Percentiles rank a stretch among this genome's conserved stretches.
Evolutionary conservation across 2,797 vertebrate species (phyloP).

Genomic region (Saguinus oedipus): DNA sequence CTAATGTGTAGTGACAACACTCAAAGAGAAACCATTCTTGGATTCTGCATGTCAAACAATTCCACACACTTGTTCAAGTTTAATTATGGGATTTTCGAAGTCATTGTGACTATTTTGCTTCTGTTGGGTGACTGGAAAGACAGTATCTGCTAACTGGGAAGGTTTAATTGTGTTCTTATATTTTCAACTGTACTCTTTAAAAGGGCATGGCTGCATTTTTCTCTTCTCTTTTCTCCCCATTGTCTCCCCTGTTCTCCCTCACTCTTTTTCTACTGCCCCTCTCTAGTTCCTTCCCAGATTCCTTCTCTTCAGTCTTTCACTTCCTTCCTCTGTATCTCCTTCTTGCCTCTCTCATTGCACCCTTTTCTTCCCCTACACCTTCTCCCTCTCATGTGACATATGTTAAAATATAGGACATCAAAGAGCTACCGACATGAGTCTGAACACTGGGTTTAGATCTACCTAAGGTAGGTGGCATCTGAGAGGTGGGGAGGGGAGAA

Average conservation of each 20-base stretch:
- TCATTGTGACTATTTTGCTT: not conserved
- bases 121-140: not conserved
- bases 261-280: not conserved
- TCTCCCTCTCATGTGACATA: not conserved
- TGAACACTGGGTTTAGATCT: not conserved
- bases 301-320: not conserved
- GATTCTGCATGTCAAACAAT: not conserved
- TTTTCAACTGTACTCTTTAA: not conserved
- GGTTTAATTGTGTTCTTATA: not conserved
- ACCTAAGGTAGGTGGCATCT: too few relatives aligned
- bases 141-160: not conserved
- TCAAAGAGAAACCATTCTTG: not conserved
- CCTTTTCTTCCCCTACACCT: fast-evolving
- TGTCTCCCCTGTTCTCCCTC: not conserved
- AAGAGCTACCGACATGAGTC: not conserved
- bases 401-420: not conserved
- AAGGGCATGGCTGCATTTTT: not conserved
- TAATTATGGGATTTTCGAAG: not conserved
- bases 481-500: not conserved
- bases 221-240: not conserved
- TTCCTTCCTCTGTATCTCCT: not conserved
- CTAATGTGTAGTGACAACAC: not conserved
- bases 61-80: not conserved
- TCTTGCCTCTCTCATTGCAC: not conserved
- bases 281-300: not conserved